A percentile compares a stretch with the other conserved stretches of the same genome.
phyloP scores from a whole-genome alignment of 1,140 invertebrate genomes.

The Saccostrea echinata region DNA sequence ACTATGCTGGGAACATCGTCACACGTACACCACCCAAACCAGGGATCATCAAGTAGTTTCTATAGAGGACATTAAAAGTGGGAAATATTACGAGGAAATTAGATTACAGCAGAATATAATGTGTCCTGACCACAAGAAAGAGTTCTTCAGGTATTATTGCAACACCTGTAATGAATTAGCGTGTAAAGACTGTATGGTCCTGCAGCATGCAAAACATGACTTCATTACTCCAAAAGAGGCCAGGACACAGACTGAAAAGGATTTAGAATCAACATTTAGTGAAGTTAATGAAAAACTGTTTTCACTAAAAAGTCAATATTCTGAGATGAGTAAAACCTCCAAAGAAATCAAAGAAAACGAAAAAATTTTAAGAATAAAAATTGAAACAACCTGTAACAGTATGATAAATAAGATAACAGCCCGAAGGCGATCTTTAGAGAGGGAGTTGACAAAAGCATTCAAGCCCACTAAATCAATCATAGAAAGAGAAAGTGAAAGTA shows the following conservation, averaged over 20 bases:
- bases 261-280: background rate
- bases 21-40: background rate
- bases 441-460: background rate
- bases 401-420: background rate
- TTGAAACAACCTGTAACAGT: background rate
- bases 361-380: background rate
- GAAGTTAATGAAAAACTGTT: background rate
- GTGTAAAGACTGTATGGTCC: background rate
- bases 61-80: background rate
- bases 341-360: background rate
- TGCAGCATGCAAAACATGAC: background rate
- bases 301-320: background rate
- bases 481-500: background rate
- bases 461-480: background rate
- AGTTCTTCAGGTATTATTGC: background rate
- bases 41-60: background rate
- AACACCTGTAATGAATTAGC: background rate
- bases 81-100: background rate
- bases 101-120: background rate
- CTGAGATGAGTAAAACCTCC: background rate
- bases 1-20: background rate
- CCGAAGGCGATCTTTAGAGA: background rate
- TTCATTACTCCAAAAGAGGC: background rate
- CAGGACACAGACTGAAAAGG: background rate
- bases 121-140: conserved; percentile 1